These are phyloP conservation scores for Elymnias hypermnestra DNA, from an alignment of 1,140 invertebrate species.

Conservation along the genomic window DNA sequence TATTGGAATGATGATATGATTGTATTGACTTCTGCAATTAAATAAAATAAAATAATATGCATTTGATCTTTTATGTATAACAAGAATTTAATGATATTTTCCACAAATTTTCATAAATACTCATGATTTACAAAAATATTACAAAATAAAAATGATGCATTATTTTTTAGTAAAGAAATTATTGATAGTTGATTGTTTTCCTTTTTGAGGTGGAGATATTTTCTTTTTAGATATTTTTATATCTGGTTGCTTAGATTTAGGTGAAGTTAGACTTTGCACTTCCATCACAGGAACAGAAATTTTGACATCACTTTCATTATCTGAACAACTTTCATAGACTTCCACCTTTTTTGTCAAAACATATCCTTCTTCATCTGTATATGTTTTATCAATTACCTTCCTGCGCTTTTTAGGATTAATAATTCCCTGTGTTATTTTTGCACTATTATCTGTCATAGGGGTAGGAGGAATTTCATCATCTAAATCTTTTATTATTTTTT, in stretches of 20 bases:
- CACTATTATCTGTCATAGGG: constrained; percentile 36
- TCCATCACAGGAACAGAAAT: too few relatives aligned
- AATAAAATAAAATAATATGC: too few relatives aligned
- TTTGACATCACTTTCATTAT: constrained; percentile 44
- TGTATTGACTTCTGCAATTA: too few relatives aligned
- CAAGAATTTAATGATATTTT: too few relatives aligned
- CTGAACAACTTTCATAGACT: constrained; percentile 65
- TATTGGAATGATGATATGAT: too few relatives aligned
- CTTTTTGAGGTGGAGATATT: constrained; percentile 51
- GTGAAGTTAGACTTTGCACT: constrained; percentile 25
- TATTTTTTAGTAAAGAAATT: constrained; percentile 60
- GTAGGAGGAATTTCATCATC: constrained; percentile 71
- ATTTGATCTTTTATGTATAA: too few relatives aligned
- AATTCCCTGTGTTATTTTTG: constrained; percentile 61
- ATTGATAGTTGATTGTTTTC: constrained; percentile 57
- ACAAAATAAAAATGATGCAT: too few relatives aligned
- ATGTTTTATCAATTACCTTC: constrained; percentile 67
- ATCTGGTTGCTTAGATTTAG: constrained; percentile 32
- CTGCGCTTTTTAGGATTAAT: constrained; percentile 49
- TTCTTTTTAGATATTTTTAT: constrained; percentile 44
- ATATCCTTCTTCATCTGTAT: constrained; percentile 48
- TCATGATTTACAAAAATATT: too few relatives aligned
- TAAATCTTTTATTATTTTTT: constrained; percentile 34
- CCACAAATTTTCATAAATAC: too few relatives aligned
- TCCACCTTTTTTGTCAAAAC: constrained; percentile 65